Evolutionary conservation across 2,888 invertebrate species (phyloP).

Genomic region (Halictus quadricinctus): DNA sequence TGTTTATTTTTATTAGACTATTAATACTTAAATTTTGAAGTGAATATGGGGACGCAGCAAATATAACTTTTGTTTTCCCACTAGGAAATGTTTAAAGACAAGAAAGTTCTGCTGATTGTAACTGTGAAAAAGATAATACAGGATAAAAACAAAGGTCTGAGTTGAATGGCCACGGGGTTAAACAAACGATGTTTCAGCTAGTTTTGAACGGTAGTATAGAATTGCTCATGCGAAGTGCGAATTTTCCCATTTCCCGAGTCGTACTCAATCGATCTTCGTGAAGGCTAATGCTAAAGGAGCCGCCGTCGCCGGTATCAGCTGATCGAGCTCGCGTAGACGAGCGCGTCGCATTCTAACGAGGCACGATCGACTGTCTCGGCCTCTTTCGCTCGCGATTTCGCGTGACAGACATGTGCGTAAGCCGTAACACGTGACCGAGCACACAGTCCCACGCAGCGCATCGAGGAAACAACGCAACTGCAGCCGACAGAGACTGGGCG

Average conservation of each 20-base stretch:
- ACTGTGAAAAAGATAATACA: too few species aligned
- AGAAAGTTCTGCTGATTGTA: neutral
- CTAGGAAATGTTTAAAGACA: neutral
- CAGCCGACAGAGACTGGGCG: constrained; percentile 47
- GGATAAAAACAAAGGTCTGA: neutral
- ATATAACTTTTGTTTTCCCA: neutral
- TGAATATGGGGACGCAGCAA: neutral
- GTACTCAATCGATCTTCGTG: neutral
- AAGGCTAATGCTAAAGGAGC: constrained; percentile 25
- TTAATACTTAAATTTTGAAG: neutral
- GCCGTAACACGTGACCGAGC: constrained; percentile 64
- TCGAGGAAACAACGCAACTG: constrained; percentile 54
- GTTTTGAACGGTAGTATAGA: neutral
- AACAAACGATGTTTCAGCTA: neutral
- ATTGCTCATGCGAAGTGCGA: neutral
- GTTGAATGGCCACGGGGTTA: neutral
- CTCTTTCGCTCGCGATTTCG: constrained; percentile 37
- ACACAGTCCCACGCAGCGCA: constrained; percentile 44
- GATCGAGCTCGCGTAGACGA: constrained; percentile 45
- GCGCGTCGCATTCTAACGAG: constrained; percentile 53
- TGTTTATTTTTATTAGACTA: too few species aligned
- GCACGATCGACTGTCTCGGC: constrained; percentile 34
- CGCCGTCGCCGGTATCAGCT: constrained; percentile 50
- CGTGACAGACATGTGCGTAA: constrained; percentile 61
- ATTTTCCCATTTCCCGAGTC: neutral